phyloP scores from a whole-genome alignment of 2,113 vertebrate species.

The Lepus americanus region DNA sequence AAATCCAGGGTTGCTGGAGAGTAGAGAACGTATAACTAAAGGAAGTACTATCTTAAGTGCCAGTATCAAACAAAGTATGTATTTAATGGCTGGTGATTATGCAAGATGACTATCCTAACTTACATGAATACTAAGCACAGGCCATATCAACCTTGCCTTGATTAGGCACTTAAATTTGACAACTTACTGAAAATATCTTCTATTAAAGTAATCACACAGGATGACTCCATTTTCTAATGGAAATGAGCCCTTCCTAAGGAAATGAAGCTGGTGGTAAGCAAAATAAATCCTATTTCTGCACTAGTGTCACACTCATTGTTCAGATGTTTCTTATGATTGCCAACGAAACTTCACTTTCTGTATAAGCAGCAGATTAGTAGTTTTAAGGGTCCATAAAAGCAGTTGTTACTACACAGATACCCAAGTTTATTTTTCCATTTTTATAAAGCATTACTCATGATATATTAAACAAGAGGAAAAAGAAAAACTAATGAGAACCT shows the following conservation, averaged over 20 bases:
- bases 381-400: constrained; percentile 36
- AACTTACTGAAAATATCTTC: constrained; percentile 25
- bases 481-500: not conserved
- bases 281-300: constrained; percentile 35
- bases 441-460: constrained; percentile 32
- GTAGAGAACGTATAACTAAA: constrained; percentile 4
- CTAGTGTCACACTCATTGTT: constrained; percentile 43
- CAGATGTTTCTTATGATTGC: not conserved
- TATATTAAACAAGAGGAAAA: constrained; percentile 47
- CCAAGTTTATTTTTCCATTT: constrained; percentile 10
- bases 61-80: constrained; percentile 40
- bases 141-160: not conserved
- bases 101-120: not conserved
- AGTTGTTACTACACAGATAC: constrained; percentile 51
- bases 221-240: constrained; percentile 28
- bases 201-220: not conserved
- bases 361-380: constrained; percentile 42
- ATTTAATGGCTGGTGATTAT: constrained; percentile 36
- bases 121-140: constrained; percentile 6
- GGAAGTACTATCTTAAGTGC: constrained; percentile 3
- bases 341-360: constrained; percentile 51
- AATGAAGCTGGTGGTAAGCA: constrained; percentile 62
- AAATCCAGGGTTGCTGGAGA: not conserved
- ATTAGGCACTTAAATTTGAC: constrained; percentile 73
- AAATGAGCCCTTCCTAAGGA: constrained; percentile 66